Evolutionary conservation across 2,888 invertebrate species (phyloP), one percentile per base, ranked within the genome.

Genomic region (Merodon equestris): DNA sequence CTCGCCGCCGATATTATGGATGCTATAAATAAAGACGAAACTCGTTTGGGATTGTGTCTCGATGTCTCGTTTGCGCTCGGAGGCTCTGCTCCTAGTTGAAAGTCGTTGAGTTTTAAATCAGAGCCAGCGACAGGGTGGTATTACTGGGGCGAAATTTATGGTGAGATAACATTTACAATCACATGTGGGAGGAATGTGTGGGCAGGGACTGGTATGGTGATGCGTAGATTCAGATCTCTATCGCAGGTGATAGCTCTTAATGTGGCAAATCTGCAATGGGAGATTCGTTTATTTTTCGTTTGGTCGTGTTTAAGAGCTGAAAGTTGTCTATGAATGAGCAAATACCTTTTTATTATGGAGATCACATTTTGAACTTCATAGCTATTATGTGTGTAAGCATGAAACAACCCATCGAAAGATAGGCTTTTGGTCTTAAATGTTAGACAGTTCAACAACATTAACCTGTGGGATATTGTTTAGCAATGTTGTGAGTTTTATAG

Each of bases 121-220:
- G 73, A 36, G 18, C 58, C 57, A 60, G 40, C 40, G 64, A 73
- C 74, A 81, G 57, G 63, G 70, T 61, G 74, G 81, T 70, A 70
- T 75, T 81, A 75, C 71, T 57, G 42, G 68, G 70, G 66, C 61
- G 54, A 81, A 81, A 81, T 81, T 81, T 81, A 81, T 81, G 61
- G 70, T 57, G 60, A 74, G 79, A 79, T 79, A 79, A 79, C 79
- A 70, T 74, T 77, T 64, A 64, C 68, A 73, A 64, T 73, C 79
- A 79, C 79, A 64, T 51, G 45, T 53, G 45, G 10, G 4, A 14
- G 10, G 34, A 18, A 13, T 36, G 12, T 10, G 34, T 1, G 14
- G 47, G 67, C 50, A 13, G 2, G 27, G 27, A 27, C 7, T 27
- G 7, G 27, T 27, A 7, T 7, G 27, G 68, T 60, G 73, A 54